Conservation (phyloP, 2,888 invertebrate species). For the Zele albiditarsus region DNA sequence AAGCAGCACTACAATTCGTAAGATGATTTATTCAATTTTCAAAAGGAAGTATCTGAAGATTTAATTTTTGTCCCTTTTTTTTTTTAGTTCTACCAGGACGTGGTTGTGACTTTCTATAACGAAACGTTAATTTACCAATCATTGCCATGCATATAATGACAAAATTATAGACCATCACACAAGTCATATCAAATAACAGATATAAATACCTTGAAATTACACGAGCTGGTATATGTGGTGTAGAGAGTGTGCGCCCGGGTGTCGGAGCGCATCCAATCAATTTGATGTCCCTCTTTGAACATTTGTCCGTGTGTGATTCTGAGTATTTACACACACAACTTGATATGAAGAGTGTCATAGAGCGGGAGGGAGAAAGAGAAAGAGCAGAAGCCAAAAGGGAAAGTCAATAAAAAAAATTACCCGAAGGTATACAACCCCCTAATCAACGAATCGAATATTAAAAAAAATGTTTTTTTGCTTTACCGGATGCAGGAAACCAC, state of each 20-base stretch:
- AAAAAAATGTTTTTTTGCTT: conserved; percentile 14
- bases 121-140: background rate
- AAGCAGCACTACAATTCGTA: too few relatives aligned
- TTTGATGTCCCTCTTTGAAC: conserved; percentile 62
- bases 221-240: conserved; percentile 50
- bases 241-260: conserved; percentile 30
- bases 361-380: background rate
- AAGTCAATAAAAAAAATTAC: conserved; percentile 26
- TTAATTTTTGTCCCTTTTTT: conserved; percentile 10
- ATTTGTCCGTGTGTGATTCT: conserved; percentile 38
- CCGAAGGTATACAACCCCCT: conserved; percentile 19
- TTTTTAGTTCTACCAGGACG: background rate
- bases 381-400: conserved; percentile 18
- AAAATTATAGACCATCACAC: conserved; percentile 18
- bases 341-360: background rate
- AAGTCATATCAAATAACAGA: conserved; percentile 25
- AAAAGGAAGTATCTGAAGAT: background rate
- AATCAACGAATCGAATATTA: conserved; percentile 23
- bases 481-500: conserved; percentile 33
- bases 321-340: conserved; percentile 29
- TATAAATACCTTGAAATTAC: conserved; percentile 70
- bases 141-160: conserved; percentile 29
- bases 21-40: background rate
- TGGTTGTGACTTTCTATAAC: background rate
- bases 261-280: conserved; percentile 57